Conservation (phyloP, 2,888 invertebrate genomes). For the Aspidiotus destructor region DNA sequence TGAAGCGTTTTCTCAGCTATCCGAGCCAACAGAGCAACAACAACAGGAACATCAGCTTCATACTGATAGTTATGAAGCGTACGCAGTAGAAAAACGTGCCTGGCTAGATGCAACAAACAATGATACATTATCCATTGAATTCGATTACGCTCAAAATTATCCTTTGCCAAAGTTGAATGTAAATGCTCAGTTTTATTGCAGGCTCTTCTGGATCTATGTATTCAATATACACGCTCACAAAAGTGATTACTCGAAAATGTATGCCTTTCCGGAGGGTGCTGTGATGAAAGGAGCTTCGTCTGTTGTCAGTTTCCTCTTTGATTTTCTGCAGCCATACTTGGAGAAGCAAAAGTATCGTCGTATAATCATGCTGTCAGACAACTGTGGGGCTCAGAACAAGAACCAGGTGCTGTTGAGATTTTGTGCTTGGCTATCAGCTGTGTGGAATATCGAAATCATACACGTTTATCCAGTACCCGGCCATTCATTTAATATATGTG, state of each 20-base stretch:
- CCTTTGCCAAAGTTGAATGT: constrained; percentile 36
- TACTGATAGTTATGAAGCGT: neutral
- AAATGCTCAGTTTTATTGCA: constrained; percentile 36
- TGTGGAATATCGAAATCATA: constrained; percentile 19
- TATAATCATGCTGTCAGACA: constrained; percentile 34
- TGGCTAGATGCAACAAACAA: neutral
- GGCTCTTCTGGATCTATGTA: constrained; percentile 36
- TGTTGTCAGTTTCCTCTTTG: constrained; percentile 33
- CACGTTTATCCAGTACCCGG: constrained; percentile 27
- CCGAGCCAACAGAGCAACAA: neutral
- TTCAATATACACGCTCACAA: constrained; percentile 37
- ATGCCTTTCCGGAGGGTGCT: constrained; percentile 34
- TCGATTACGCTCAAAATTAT: constrained; percentile 37
- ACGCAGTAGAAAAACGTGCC: neutral
- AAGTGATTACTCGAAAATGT: constrained; percentile 31
- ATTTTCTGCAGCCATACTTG: constrained; percentile 32
- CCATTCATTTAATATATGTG: neutral
- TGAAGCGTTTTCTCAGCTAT: no score
- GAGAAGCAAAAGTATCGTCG: no score
- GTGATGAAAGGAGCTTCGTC: constrained; percentile 33
- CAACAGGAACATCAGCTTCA: neutral
- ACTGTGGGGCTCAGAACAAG: constrained; percentile 34
- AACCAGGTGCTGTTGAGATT: constrained; percentile 24
- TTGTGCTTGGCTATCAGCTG: constrained; percentile 28
- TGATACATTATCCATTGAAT: constrained; percentile 34